Evolutionary conservation across 2,113 vertebrate species (phyloP).

Genomic region (Rhinolophus ferrumequinum): DNA sequence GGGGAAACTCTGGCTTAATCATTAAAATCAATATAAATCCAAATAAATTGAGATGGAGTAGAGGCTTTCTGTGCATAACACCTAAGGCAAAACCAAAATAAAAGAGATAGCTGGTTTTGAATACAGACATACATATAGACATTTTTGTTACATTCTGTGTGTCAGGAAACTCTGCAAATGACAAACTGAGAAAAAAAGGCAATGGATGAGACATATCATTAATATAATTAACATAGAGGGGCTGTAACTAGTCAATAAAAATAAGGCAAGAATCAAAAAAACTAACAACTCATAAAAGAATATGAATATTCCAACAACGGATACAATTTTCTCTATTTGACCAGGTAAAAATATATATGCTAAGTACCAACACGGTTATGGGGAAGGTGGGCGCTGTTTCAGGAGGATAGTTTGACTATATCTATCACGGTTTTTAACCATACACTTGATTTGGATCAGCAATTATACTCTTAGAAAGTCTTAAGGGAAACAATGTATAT

Average conservation of each 20-base stretch:
- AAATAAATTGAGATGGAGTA: background rate
- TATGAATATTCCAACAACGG: slow-evolving; percentile 26
- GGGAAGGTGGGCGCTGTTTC: background rate
- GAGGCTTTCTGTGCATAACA: background rate
- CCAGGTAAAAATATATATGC: slow-evolving; percentile 6
- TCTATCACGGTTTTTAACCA: background rate
- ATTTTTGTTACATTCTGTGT: background rate
- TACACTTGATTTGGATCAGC: background rate
- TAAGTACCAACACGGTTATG: background rate
- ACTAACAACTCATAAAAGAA: background rate
- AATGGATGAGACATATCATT: background rate
- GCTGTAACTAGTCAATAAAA: background rate
- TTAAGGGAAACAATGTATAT: background rate
- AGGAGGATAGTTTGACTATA: background rate
- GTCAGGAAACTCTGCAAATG: background rate
- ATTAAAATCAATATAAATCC: background rate
- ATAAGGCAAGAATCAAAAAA: slow-evolving; percentile 10
- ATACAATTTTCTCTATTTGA: background rate
- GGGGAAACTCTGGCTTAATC: background rate
- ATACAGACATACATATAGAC: background rate
- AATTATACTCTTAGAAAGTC: background rate
- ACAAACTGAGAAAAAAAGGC: background rate
- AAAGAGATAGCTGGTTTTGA: background rate
- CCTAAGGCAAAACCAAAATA: background rate
- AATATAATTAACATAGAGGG: background rate